These are phyloP conservation scores for Argyrosomus japonicus DNA, from an alignment of 2,113 vertebrate genomes.

Conservation along the genomic window DNA sequence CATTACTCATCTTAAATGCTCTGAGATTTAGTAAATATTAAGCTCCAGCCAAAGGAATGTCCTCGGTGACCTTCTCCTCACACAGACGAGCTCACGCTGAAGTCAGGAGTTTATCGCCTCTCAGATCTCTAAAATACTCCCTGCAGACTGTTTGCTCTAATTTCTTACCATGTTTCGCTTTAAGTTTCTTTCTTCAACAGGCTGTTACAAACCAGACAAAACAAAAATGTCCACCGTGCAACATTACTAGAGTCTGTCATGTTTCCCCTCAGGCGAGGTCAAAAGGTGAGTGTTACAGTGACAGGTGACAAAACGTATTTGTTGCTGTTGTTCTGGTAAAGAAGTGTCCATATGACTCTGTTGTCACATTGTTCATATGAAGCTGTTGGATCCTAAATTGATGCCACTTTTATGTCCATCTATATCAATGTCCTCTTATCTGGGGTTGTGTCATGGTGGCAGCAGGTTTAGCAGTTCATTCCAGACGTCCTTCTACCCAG, in stretches of 20 bases:
- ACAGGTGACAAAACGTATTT: constrained; percentile 32
- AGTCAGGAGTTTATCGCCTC: constrained; percentile 34
- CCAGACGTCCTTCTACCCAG: no score
- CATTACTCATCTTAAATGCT: constrained; percentile 44
- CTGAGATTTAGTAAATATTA: constrained; percentile 47
- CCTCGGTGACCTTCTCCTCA: constrained; percentile 45
- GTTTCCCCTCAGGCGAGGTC: constrained; percentile 22
- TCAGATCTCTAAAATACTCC: constrained; percentile 26
- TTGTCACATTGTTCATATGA: constrained; percentile 6
- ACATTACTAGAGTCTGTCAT: neutral
- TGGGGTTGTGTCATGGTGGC: no score
- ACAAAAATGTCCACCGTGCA: constrained; percentile 5
- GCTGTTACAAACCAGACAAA: constrained; percentile 28
- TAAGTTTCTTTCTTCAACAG: neutral
- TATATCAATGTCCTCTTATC: no score
- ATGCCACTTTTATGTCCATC: neutral
- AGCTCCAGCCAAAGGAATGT: constrained; percentile 47
- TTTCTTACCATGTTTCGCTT: constrained; percentile 8
- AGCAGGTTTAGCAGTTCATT: no score
- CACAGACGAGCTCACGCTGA: constrained; percentile 26
- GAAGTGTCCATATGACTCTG: constrained; percentile 7
- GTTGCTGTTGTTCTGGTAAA: constrained; percentile 8
- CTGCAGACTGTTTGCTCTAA: constrained; percentile 7
- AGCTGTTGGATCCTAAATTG: neutral
- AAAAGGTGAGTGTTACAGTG: constrained; percentile 31